phyloP scores from a whole-genome alignment of 2,888 invertebrate genomes.

The Portevinia maculata region DNA sequence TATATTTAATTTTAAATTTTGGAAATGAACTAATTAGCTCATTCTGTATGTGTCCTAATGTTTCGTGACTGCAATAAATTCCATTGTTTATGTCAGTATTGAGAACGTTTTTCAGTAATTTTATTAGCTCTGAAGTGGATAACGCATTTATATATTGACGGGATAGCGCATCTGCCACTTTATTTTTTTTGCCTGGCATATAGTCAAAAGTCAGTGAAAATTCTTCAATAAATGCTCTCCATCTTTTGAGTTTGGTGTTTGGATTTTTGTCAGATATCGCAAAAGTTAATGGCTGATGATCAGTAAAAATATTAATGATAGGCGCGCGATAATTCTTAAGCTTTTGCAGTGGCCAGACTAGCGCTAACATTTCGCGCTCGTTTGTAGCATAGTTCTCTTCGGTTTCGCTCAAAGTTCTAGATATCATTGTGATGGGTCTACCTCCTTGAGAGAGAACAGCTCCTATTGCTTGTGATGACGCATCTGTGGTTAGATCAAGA shows the following conservation, averaged over 20 bases:
- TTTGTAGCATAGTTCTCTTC: conserved; percentile 75
- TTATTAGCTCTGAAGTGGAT: neutral
- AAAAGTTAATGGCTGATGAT: conserved; percentile 71
- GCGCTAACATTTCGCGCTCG: conserved; percentile 79
- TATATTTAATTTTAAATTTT: conserved; percentile 10
- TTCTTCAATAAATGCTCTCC: conserved; percentile 37
- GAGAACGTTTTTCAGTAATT: conserved; percentile 1
- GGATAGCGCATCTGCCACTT: conserved; percentile 32
- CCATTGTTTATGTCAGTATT: neutral
- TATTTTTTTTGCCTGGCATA: conserved; percentile 42
- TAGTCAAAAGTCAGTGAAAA: conserved; percentile 6
- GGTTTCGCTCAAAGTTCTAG: conserved; percentile 74
- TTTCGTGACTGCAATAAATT: conserved; percentile 17
- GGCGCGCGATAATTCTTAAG: no score
- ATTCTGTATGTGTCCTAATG: conserved; percentile 13
- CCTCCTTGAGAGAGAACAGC: conserved; percentile 76
- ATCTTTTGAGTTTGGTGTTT: conserved; percentile 37
- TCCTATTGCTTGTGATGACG: conserved; percentile 76
- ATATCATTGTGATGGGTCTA: conserved; percentile 76
- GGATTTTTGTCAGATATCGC: conserved; percentile 39
- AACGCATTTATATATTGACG: conserved; percentile 9
- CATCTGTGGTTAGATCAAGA: conserved; percentile 76
- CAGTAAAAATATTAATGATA: conserved; percentile 67
- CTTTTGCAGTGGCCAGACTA: no score
- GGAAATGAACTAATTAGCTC: conserved; percentile 12